Base-by-base conservation (phyloP, 2,888 invertebrate genomes). In the Brachyptera risi region DNA sequence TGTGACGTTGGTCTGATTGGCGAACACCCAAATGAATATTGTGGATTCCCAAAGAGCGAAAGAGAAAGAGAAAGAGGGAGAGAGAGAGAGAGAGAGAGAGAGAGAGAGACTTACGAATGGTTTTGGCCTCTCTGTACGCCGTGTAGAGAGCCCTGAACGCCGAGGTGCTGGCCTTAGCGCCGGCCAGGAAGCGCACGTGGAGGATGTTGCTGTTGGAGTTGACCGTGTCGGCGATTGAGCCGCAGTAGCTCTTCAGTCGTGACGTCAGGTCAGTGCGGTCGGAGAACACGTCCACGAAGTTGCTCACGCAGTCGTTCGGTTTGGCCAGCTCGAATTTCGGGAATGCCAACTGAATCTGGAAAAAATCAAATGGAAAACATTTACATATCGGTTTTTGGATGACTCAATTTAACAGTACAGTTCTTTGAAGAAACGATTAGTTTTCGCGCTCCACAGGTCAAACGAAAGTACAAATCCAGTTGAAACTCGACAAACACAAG, bases 151-250 rank as follows among this genome's bases (percentile, higher is more conserved):
- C 87, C 63, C 79, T 78, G 71, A 93, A 91, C 21, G 75, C 76
- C 15, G 88, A 86, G 67, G 81, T 80, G 65, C 82, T 74, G 13
- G 83, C 81, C 24, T 80, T 80, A 27, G 80, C 77, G 64, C 85
- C 84, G 0, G 87, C 83, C 66, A 83, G 86, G 73, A 86, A 92
- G 59, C 92, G 79, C 21, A 94, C 79, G 69, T 88, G 85, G 74
- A 92, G 82, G 13, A 85, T 76, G 72, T 88, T 87, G 2, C 82
- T 79, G 4, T 78, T 78, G 1, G 90, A 86, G 27, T 79, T 78
- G 15, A 91, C 83, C 1, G 87, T 78, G 68, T 93, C 92, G 0
- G 92, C 90, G 23, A 92, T 87, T 3, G 92, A 91, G 0, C 93
- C 92, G 71, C 94, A 94, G 75, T 90, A 93, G 73, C 85, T 85